Conservation (phyloP, 2,113 vertebrate species). For the Setophaga kirtlandii region DNA sequence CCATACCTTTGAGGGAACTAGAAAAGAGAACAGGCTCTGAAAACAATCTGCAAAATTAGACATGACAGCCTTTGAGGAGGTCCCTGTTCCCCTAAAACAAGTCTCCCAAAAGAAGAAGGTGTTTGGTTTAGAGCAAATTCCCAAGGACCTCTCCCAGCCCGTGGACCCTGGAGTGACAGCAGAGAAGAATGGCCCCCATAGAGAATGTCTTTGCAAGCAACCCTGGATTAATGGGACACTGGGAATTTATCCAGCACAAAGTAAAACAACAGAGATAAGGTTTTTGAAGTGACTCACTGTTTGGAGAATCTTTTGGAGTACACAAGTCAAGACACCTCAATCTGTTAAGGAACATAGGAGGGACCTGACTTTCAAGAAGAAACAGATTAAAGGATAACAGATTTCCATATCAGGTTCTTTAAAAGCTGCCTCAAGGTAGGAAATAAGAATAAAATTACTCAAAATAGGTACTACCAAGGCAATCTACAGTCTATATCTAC, state of each 20-base stretch:
- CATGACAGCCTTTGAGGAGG: neutral
- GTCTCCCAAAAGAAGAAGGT: neutral
- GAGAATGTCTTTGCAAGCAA: neutral
- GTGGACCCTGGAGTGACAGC: neutral
- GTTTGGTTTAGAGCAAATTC: neutral
- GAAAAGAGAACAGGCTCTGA: neutral
- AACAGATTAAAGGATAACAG: constrained; percentile 1
- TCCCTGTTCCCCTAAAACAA: neutral
- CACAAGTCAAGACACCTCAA: constrained; percentile 29
- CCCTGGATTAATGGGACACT: neutral
- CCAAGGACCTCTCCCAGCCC: neutral
- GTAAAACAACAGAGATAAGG: neutral
- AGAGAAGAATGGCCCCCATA: neutral
- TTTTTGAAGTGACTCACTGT: neutral
- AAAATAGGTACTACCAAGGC: neutral
- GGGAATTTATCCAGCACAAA: neutral
- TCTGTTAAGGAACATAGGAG: constrained; percentile 5
- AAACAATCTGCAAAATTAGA: neutral
- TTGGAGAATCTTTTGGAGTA: constrained; percentile 17
- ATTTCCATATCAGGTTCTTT: neutral
- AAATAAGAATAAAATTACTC: neutral
- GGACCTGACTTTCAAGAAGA: neutral
- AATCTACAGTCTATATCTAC: neutral
- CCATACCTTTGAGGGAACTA: neutral
- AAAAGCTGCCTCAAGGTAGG: constrained; percentile 6